Conservation (phyloP, 1,140 invertebrate genomes). For the Eumeta japonica region DNA sequence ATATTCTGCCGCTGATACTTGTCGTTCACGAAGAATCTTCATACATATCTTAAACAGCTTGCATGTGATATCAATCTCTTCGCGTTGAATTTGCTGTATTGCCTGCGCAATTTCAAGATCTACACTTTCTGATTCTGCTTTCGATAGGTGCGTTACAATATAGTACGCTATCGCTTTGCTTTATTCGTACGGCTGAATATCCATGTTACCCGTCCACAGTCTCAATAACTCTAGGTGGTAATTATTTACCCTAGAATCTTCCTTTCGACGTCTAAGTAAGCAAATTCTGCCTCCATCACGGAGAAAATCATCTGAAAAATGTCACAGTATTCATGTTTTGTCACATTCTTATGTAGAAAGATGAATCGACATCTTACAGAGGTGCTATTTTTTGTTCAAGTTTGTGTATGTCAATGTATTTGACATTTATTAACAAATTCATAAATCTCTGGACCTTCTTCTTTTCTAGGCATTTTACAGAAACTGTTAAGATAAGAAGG, state of each 20-base stretch:
- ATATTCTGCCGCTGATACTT: constrained; percentile 31
- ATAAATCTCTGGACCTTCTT: constrained; percentile 8
- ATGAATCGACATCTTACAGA: constrained; percentile 11
- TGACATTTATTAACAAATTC: constrained; percentile 14
- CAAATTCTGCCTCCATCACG: constrained; percentile 12
- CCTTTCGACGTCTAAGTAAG: constrained; percentile 10
- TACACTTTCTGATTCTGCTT: constrained; percentile 28
- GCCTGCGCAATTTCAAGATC: no score
- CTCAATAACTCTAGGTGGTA: constrained; percentile 11
- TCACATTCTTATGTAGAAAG: constrained; percentile 13
- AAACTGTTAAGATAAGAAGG: constrained; percentile 8
- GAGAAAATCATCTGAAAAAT: constrained; percentile 12
- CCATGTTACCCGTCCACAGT: constrained; percentile 14
- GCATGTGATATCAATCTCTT: constrained; percentile 17
- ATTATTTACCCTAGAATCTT: constrained; percentile 14
- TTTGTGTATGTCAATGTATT: constrained; percentile 14
- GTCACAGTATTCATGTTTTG: constrained; percentile 7
- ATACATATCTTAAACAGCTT: constrained; percentile 25
- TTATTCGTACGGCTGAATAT: constrained; percentile 28
- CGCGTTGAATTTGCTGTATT: no score
- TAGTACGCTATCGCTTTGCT: no score
- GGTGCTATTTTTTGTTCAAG: constrained; percentile 12
- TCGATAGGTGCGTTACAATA: constrained; percentile 39
- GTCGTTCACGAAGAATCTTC: no score
- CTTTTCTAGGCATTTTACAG: constrained; percentile 6